Evolutionary conservation across 92 coral and sea anemone genomes (phyloP), one percentile per base, ranked within the genome.

Genomic region (Palythoa grandis): DNA sequence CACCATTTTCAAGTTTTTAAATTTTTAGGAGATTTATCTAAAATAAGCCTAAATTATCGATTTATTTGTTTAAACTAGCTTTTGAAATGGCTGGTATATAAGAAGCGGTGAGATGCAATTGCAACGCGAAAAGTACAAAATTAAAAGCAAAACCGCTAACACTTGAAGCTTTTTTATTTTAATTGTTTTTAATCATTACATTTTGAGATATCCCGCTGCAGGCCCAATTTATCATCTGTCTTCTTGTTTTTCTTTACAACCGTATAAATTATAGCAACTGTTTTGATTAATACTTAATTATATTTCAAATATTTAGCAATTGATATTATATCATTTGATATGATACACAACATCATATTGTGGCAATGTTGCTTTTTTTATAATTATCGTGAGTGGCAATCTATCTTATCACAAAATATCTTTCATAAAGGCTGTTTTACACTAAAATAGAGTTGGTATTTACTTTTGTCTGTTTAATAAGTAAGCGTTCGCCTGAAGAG

Each of bases 301-400:
- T 70, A 70, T 16, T 70, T 70, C 29, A 29, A 70, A 13, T 70
- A 70, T 70, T 70, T 70, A 39, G 74, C 38, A n/a, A 23, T 69
- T 70, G 14, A 70, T 70, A 70, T 70, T 25, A 70, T 14, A 43
- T 43, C 50, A 43, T 43, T 43, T 70, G 35, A 29, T 29, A 29
- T 70, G 29, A 17, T 69, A 69, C 73, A 70, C 29, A 29, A 19
- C 74, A 25, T 70, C 24, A 19, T 70, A 70, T 24, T 70, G 7
- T 11, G 38, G 74, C 2, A 29, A 70, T 29, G 19, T 29, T 70
- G 47, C 74, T 25, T 70, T 29, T 35, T 13, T 70, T 40, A n/a
- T n/a, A n/a, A n/a, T n/a, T n/a, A 70, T 70, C 12, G 29, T 67
- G 14, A 70, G 13, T 70, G 48, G n/a, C 14, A 35, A 70, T 70